Base-by-base conservation (phyloP, 92 coral and sea anemone species). In the Plumapathes pennacea region DNA sequence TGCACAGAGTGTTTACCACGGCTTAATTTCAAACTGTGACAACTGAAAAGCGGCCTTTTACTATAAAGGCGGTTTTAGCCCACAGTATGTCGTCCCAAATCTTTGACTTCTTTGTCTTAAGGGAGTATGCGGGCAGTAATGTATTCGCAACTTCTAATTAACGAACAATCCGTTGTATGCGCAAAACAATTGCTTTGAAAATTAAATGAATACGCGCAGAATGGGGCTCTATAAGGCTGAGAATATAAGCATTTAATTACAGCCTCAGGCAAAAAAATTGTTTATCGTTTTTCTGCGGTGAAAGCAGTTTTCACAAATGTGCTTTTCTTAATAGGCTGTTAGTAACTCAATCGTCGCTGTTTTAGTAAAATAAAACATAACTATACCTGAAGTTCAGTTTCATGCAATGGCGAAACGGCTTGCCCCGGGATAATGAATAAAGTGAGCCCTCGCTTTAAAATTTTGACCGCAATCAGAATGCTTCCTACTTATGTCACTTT, bases 61-160 rank as follows among this genome's bases (percentile, higher is more conserved):
- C 58, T 40, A 20, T 48, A 52, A 55, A 40, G 25, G 80, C 57
- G 62, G 41, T 67, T 32, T 60, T 32, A 50, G 50, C 23, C 63
- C 25, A 57, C 74, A 50, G 80, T 59, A 47, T 34, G 6, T 41
- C 32, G 25, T 21, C 28, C 11, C 15, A 32, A 41, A 29, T 43
- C 19, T 33, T 72, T 61, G 26, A 52, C 20, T 38, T 53, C 62
- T 80, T 83, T 73, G 81, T 57, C 25, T 32, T 23, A 56, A 76
- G 67, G 69, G 84, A 65, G 76, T 81, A 72, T 53, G 60, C 56
- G 44, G n/a, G 28, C 67, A 33, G 63, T 83, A 77, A 83, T 88
- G 75, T 64, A 82, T 82, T 79, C 96, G 48, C 78, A 74, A 64
- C 75, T 56, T 64, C 89, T 86, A 88, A 88, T 88, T 88, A 88